A percentile compares a stretch with the other conserved stretches of the same genome.
These are phyloP conservation scores for Andrena camellia DNA, from an alignment of 2,888 invertebrate species.

Conservation along the genomic window DNA sequence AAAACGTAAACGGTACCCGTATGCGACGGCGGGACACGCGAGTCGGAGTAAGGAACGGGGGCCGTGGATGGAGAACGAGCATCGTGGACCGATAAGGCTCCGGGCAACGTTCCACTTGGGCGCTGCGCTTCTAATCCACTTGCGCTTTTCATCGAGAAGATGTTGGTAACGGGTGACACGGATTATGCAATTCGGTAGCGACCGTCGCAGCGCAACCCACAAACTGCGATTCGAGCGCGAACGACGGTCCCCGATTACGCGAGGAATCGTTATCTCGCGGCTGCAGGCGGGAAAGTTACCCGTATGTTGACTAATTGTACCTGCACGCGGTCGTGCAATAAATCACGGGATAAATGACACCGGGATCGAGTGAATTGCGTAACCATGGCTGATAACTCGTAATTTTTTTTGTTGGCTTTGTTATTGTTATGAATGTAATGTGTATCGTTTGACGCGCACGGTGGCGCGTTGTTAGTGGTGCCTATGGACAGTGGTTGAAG, in stretches of 20 bases:
- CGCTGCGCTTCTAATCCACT: constrained; percentile 27
- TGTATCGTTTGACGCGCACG: too few species aligned
- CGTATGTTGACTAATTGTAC: constrained; percentile 77
- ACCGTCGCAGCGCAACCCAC: neutral
- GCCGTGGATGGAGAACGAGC: neutral
- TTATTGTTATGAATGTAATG: neutral
- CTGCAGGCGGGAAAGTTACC: constrained; percentile 66
- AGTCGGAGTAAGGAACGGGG: neutral
- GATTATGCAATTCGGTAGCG: constrained; percentile 27
- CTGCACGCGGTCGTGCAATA: constrained; percentile 55
- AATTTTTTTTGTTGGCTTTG: neutral
- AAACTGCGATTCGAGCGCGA: constrained; percentile 29
- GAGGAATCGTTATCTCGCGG: constrained; percentile 50
- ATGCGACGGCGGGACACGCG: neutral
- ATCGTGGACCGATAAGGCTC: neutral
- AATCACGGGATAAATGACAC: constrained; percentile 66
- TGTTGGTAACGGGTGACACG: constrained; percentile 16
- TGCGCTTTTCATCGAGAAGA: constrained; percentile 22
- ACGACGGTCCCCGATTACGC: constrained; percentile 51
- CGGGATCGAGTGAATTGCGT: constrained; percentile 63
- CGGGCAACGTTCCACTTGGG: neutral
- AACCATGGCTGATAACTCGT: constrained; percentile 41
- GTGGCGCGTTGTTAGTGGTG: too few species aligned
- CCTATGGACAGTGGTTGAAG: too few species aligned
- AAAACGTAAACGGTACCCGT: constrained; percentile 65